phyloP scores from a whole-genome alignment of 2,888 invertebrate genomes.

The Chaitophorus viminalis region DNA sequence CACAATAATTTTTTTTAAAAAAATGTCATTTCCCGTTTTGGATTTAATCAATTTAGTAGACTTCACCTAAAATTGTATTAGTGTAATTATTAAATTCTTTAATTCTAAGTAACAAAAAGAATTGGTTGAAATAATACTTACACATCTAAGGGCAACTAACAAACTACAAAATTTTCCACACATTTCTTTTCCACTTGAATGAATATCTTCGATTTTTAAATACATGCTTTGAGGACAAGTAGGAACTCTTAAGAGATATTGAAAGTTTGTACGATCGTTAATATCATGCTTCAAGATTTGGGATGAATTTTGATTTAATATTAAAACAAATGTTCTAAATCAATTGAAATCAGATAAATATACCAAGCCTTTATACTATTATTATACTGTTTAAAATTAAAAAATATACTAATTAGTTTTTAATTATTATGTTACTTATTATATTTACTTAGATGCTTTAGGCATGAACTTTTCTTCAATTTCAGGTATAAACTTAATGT shows the following conservation, averaged over 20 bases:
- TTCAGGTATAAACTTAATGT: slow-evolving; percentile 70
- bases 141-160: slow-evolving; percentile 75
- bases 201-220: slow-evolving; percentile 72
- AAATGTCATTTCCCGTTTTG: slow-evolving; percentile 72
- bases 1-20: slow-evolving; percentile 75
- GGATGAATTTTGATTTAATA: slow-evolving; percentile 75
- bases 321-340: slow-evolving; percentile 74
- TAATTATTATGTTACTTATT: background rate
- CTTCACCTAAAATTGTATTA: slow-evolving; percentile 68
- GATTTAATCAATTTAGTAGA: slow-evolving; percentile 74
- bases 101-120: slow-evolving; percentile 17
- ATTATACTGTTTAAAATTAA: too few species aligned
- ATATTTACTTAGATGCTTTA: slow-evolving; percentile 64
- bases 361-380: background rate
- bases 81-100: background rate
- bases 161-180: slow-evolving; percentile 73
- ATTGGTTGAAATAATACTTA: slow-evolving; percentile 65
- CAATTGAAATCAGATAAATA: background rate
- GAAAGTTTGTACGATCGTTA: slow-evolving; percentile 69
- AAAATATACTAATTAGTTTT: background rate
- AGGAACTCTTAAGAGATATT: slow-evolving; percentile 73
- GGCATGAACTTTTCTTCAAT: slow-evolving; percentile 64
- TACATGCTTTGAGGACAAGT: slow-evolving; percentile 74
- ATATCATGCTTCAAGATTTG: slow-evolving; percentile 73
- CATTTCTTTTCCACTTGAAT: slow-evolving; percentile 68